Percentiles rank a stretch among this genome's conserved stretches.
These are phyloP conservation scores for Calosoma granatense DNA, from an alignment of 1,140 invertebrate species.

Conservation along the genomic window DNA sequence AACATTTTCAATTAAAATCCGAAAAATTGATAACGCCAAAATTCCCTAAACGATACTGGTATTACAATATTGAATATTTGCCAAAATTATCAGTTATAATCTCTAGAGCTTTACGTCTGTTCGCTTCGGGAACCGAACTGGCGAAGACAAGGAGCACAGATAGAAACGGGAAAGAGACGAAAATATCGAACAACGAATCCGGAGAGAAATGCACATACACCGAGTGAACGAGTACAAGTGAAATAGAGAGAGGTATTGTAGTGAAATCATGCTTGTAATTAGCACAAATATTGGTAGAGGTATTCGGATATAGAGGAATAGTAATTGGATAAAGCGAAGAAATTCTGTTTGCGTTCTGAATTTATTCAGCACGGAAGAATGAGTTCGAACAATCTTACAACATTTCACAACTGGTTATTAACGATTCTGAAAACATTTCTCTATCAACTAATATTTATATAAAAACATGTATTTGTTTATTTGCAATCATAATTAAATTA, in stretches of 20 bases:
- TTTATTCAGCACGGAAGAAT: not conserved
- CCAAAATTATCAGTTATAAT: conserved; percentile 9
- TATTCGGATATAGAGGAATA: not conserved
- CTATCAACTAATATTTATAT: no score
- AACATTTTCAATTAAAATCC: conserved; percentile 8
- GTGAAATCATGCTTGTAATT: conserved; percentile 5
- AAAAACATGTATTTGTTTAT: no score
- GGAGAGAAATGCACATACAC: not conserved
- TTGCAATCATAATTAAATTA: no score
- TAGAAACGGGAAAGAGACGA: not conserved
- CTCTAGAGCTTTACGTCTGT: not conserved
- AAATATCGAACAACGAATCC: not conserved
- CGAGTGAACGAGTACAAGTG: not conserved
- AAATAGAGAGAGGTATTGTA: conserved; percentile 3
- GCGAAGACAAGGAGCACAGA: not conserved
- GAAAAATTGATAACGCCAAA: conserved; percentile 5
- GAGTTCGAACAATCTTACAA: not conserved
- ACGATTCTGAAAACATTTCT: not conserved
- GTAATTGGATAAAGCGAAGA: conserved; percentile 4
- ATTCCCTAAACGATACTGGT: not conserved
- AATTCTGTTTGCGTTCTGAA: conserved; percentile 1
- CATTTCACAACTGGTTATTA: not conserved
- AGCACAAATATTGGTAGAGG: conserved; percentile 8
- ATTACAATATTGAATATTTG: conserved; percentile 7
- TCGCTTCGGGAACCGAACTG: not conserved